Evolutionary conservation across 2,113 vertebrate species (phyloP), one percentile per base, ranked within the genome.

Genomic region (Copsychus sechellarum): DNA sequence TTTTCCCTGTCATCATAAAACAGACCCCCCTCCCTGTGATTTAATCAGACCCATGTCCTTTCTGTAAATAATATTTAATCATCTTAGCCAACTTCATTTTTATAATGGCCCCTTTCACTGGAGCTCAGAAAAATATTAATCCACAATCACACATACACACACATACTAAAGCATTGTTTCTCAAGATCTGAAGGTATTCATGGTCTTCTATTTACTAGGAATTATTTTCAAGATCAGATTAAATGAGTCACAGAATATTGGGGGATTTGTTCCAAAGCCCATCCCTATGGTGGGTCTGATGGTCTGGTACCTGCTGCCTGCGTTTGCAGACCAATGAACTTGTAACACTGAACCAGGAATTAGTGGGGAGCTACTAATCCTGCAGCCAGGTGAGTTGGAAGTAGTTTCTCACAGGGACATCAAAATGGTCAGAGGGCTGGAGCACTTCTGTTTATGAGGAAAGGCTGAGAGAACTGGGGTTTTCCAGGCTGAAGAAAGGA

Each of bases 11-110:
- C 91, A 64, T 76, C 47, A 36, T 71, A 72, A 57, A 87, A 56
- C 19, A 92, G 78, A 47, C 42, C 16, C 72, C 26, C 29, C 29
- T 40, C 45, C 50, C 62, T 67, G 42, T 86, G 92, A 93, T 90
- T 97, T 95, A 90, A 94, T 96, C 90, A 93, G 83, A 36, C 58
- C 34, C 58, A 61, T 97, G 81, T 71, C 86, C 89, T 92, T 96
- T 96, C 97, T 98, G 97, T 99, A 98, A 99, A 98, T 98, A 99
- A 98, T 8, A 28, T 98, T 96, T 98, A 98, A 98, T 98, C 97
- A 98, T 97, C 97, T 98, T 97, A 97, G 94, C 95, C 92, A 97
- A 89, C 95, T 95, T 99, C 97, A 98, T 98, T 98, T 98, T 94
- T 92, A 88, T 98, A 98, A 99, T 98, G 97, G 97, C 47, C 88